Conservation (phyloP, 2,888 invertebrate genomes). For the Pachydiplax longipennis region DNA sequence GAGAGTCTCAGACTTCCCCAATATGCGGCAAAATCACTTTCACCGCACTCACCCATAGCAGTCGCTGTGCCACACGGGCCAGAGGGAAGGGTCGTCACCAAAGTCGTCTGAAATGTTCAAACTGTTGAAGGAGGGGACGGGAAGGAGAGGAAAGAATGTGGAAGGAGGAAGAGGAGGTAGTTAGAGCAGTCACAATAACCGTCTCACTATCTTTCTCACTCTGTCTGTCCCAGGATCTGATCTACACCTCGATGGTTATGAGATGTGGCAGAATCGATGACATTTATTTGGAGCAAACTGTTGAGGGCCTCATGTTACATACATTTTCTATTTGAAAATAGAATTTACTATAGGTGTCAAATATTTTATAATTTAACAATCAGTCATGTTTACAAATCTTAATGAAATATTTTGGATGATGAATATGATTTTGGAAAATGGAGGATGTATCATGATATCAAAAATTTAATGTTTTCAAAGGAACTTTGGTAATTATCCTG, state of each 20-base stretch:
- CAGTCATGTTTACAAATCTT: too few species aligned
- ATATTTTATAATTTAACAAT: too few species aligned
- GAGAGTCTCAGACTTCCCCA: conserved; percentile 8
- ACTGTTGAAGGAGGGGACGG: conserved; percentile 53
- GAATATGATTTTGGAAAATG: too few species aligned
- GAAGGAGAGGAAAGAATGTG: conserved; percentile 49
- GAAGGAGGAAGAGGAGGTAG: conserved; percentile 48
- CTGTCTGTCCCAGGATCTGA: neutral
- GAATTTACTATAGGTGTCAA: too few species aligned
- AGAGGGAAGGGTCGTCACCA: conserved; percentile 34
- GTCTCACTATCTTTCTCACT: neutral
- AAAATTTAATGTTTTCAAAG: too few species aligned
- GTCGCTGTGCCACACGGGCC: conserved; percentile 40
- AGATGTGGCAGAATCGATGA: neutral
- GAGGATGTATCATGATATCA: too few species aligned
- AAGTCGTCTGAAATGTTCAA: conserved; percentile 52
- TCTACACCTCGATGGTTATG: neutral
- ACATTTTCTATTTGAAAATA: too few species aligned
- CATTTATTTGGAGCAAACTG: neutral
- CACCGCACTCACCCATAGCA: conserved; percentile 40
- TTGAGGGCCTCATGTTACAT: neutral
- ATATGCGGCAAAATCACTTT: neutral
- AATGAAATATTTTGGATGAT: too few species aligned
- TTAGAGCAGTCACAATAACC: conserved; percentile 12
- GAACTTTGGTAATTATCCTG: too few species aligned